Evolutionary conservation across 2,797 vertebrate genomes (phyloP).

Genomic region (Sebastes matsubarae): DNA sequence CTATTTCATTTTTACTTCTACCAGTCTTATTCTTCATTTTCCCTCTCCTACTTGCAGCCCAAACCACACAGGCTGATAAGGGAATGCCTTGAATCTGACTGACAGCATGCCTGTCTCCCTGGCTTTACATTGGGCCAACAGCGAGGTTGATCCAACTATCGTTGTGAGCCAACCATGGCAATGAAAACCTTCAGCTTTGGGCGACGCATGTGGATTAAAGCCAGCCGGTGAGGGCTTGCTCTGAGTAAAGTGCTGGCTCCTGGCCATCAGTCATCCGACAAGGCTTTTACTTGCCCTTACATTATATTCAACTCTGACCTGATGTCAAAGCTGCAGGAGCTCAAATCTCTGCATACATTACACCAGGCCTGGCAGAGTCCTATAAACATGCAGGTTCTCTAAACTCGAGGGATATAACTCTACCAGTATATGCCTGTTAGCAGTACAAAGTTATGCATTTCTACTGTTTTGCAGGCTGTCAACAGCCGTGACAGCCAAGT

Average conservation of each 20-base stretch:
- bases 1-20: background rate
- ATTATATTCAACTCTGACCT: conserved; percentile 60
- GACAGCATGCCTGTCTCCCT: conserved; percentile 21
- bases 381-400: background rate
- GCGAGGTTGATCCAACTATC: conserved; percentile 23
- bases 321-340: conserved; percentile 47
- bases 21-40: background rate
- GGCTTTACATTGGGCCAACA: conserved; percentile 3
- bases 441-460: background rate
- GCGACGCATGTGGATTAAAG: conserved; percentile 30
- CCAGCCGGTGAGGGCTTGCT: conserved; percentile 38
- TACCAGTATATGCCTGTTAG: background rate
- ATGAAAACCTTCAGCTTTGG: conserved; percentile 39
- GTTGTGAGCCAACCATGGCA: conserved; percentile 36
- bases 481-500: background rate
- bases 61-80: background rate
- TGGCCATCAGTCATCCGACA: conserved; percentile 63
- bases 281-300: conserved; percentile 58
- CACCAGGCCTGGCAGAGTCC: conserved; percentile 1
- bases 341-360: conserved; percentile 37
- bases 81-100: background rate
- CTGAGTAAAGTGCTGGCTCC: conserved; percentile 59
- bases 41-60: background rate
- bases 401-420: background rate
- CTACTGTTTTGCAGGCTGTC: background rate